Percentiles rank a stretch among this genome's conserved stretches.
These are phyloP conservation scores for Bovichtus diacanthus DNA, from an alignment of 2,797 vertebrate genomes.

Conservation along the genomic window DNA sequence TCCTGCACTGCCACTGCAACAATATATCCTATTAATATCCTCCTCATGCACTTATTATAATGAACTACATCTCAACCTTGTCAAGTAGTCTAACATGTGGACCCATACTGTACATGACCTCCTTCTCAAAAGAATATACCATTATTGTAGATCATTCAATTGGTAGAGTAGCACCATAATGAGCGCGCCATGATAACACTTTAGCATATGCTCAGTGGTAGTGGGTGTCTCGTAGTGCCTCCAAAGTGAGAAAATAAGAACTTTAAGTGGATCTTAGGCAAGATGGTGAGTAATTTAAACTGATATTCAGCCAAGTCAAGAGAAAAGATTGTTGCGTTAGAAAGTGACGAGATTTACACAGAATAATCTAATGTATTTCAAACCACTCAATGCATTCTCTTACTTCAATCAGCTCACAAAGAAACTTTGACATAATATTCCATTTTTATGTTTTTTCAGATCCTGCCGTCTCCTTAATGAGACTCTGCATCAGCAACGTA, in stretches of 20 bases:
- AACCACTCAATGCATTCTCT: too few species aligned
- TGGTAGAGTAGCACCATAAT: not conserved
- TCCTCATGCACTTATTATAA: conserved; percentile 24
- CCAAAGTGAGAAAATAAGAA: conserved; percentile 11
- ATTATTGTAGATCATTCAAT: not conserved
- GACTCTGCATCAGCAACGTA: too few species aligned
- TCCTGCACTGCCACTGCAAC: conserved; percentile 8
- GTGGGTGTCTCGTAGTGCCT: conserved; percentile 40
- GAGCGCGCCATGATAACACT: conserved; percentile 30
- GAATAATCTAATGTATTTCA: not conserved
- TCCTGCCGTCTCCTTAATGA: too few species aligned
- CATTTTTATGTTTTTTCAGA: too few species aligned
- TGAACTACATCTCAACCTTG: conserved; percentile 26
- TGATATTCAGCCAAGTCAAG: conserved; percentile 22
- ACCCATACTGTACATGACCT: not conserved
- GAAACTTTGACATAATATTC: too few species aligned
- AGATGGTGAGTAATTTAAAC: conserved; percentile 31
- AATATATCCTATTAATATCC: conserved; percentile 36
- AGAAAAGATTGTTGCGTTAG: not conserved
- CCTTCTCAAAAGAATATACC: conserved; percentile 4
- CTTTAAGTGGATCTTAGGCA: conserved; percentile 9
- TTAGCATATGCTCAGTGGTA: conserved; percentile 57
- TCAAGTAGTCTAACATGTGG: conserved; percentile 3
- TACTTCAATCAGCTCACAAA: too few species aligned
- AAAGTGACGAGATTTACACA: not conserved